Evolutionary conservation across 1,140 invertebrate genomes (phyloP), one percentile per base, ranked within the genome.

Genomic region (Drosophila repletoides): DNA sequence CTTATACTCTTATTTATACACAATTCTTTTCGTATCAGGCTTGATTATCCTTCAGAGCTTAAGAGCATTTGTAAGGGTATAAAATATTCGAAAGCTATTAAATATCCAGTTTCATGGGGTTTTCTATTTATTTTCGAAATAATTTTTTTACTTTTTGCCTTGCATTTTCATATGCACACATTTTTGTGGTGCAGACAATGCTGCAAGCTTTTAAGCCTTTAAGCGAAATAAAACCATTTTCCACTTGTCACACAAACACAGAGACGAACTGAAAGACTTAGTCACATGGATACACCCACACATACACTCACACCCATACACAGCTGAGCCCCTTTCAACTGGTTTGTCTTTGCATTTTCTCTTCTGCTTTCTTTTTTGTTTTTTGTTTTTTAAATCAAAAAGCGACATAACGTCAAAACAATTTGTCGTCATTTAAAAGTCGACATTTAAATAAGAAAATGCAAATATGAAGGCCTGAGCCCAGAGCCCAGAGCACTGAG

Each of bases 401-500:
- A 80, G 80, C 80, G 72, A 86, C 80, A 86, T 74, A 86, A 86
- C 80, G 80, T 84, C 80, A 84, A 84, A 86, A 84, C 80, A 84
- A 84, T 84, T 84, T 84, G 80, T 84, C 80, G 80, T 84, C 80
- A 80, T 84, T 84, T 84, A 84, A 79, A 86, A 84, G 80, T 86
- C 80, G 80, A 86, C 80, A 84, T 84, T 84, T 84, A 84, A 84
- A 84, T 84, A 84, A 84, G 80, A 84, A 84, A 84, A 84, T 84
- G 80, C 75, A 84, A 84, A 84, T 84, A 66, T 60, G 74, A 76
- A 65, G 63, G 51, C 40, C 33, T 15, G 10, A 24, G 17, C 24
- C 17, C 10, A 21, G 6, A 9, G 19, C 7, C n/a, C 58, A 22
- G 58, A 15, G 41, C 17, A 14, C 41, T 22, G 12, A 10, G 28